A percentile compares a stretch with the other conserved stretches of the same genome.
phyloP scores from a whole-genome alignment of 2,797 vertebrate genomes.

The Furcifer pardalis region DNA sequence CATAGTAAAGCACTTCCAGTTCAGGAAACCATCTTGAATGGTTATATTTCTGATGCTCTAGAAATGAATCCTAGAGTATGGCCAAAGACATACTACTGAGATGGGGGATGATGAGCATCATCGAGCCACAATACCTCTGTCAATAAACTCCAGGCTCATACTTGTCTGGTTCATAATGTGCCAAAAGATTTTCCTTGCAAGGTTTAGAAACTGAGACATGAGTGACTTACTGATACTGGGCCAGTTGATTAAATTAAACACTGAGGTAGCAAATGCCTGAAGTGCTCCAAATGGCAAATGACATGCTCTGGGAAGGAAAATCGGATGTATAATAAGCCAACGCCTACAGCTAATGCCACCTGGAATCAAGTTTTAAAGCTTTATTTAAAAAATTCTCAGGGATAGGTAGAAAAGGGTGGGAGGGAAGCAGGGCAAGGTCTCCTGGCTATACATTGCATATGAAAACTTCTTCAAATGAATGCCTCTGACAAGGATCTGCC shows the following conservation, averaged over 20 bases:
- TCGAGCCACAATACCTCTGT: not conserved
- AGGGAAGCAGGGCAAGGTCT: constrained; percentile 3
- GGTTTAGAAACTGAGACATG: constrained; percentile 38
- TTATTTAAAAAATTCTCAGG: constrained; percentile 1
- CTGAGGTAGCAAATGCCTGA: constrained; percentile 81
- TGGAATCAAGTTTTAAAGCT: constrained; percentile 58
- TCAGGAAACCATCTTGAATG: not conserved
- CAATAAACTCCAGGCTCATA: constrained; percentile 3
- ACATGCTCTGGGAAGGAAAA: constrained; percentile 56
- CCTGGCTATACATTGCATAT: constrained; percentile 36
- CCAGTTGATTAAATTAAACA: constrained; percentile 70
- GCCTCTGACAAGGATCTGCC: not conserved
- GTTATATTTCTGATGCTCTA: not conserved
- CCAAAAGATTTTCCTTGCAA: not conserved
- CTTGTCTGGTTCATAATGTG: constrained; percentile 31
- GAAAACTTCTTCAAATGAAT: not conserved
- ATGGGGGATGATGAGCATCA: constrained; percentile 46
- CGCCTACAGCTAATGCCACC: constrained; percentile 37
- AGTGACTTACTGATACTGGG: constrained; percentile 43
- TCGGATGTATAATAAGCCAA: constrained; percentile 22
- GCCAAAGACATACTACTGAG: constrained; percentile 23
- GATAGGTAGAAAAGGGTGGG: constrained; percentile 22
- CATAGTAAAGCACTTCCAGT: not conserved
- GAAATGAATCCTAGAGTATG: not conserved
- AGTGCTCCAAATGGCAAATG: constrained; percentile 74